Evolutionary conservation across 2,888 invertebrate genomes (phyloP), one percentile per base, ranked within the genome.

Genomic region (Pammene fasciana): DNA sequence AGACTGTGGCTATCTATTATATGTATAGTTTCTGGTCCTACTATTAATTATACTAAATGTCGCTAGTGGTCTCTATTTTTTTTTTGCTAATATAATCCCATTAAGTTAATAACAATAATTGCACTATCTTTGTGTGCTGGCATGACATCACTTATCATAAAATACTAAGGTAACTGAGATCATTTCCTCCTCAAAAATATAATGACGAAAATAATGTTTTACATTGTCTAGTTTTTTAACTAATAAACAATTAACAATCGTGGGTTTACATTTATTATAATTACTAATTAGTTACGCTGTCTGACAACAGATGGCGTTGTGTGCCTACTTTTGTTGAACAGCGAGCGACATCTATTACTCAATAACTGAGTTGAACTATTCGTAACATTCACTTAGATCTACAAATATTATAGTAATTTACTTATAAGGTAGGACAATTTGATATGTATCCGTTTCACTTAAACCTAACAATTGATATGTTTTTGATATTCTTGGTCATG

Each of bases 401-500:
- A 68, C 45, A 46, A 61, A 55, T 38, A 1, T 26, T 26, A 38
- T 38, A 6, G 36, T 36, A 36, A 38, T 9, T 56, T 26, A 26
- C 59, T 68, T 50, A 68, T 41, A 13, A 18, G 14, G 13, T 50
- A 68, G 36, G 26, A 68, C 61, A 76, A 73, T 79, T 90, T 90
- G 91, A 92, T 92, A 92, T 92, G 92, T 92, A 86, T 87, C 41
- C 52, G 54, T 70, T 70, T 10, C 65, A 64, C 59, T 70, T 70
- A 70, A 8, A 46, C n/a, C 26, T 70, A 70, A 59, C 54, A 64
- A 48, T 70, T 60, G 70, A 70, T 92, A 92, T 92, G 92, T 92
- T 86, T 87, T 86, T 74, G 90, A 92, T 90, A 92, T 93, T 92
- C 91, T 84, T 89, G 90, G 87, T 78, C 92, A 90, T 84, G 89